phyloP scores from a whole-genome alignment of 2,113 vertebrate species.

The Halichoeres trimaculatus region DNA sequence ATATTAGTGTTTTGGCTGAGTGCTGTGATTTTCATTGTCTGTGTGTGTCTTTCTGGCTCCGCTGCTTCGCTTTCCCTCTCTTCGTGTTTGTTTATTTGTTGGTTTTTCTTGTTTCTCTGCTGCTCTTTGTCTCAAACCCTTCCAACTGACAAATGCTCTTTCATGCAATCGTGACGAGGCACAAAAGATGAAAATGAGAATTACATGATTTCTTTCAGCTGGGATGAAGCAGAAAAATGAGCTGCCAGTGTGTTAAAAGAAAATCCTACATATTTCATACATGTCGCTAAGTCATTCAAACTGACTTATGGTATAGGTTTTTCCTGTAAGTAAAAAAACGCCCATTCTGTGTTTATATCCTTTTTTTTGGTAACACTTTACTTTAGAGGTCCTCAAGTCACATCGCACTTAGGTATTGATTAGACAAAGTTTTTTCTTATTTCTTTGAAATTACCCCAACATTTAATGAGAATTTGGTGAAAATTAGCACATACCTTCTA shows the following conservation, averaged over 20 bases:
- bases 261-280: background rate
- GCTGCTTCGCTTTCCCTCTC: background rate
- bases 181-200: slow-evolving; percentile 28
- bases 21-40: background rate
- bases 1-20: background rate
- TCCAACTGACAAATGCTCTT: slow-evolving; percentile 16
- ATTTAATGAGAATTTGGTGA: too few species aligned
- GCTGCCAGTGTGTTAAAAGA: background rate
- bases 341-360: too few species aligned
- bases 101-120: slow-evolving; percentile 6
- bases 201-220: slow-evolving; percentile 6
- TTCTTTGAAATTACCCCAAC: too few species aligned
- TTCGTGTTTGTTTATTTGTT: background rate
- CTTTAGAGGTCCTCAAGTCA: too few species aligned
- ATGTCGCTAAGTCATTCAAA: background rate
- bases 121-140: slow-evolving; percentile 18
- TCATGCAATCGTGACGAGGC: slow-evolving; percentile 8
- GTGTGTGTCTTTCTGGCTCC: background rate
- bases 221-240: slow-evolving; percentile 4
- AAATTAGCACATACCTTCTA: too few species aligned
- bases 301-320: background rate
- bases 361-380: too few species aligned
- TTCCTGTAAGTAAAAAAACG: too few species aligned
- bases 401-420: too few species aligned
- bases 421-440: too few species aligned